These are phyloP conservation scores for Zingel zingel DNA, from an alignment of 2,113 vertebrate species.

Conservation along the genomic window DNA sequence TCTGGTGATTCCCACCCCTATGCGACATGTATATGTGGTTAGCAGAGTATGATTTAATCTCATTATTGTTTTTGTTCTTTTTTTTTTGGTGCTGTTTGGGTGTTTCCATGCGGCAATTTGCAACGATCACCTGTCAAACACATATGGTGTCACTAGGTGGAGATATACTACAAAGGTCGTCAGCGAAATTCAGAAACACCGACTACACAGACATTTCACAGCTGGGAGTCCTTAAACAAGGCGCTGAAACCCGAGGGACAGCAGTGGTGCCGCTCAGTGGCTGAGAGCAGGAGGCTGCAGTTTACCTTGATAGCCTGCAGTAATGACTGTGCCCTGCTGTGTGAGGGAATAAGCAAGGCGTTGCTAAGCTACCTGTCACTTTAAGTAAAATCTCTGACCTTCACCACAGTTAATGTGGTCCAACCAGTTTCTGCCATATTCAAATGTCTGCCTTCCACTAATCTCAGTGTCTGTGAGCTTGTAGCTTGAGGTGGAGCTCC, in stretches of 20 bases:
- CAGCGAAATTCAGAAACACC: too few relatives aligned
- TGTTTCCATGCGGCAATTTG: background rate
- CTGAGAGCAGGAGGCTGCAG: background rate
- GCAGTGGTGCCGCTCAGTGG: background rate
- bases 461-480: background rate
- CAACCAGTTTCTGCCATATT: constrained; percentile 11
- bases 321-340: background rate
- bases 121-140: background rate
- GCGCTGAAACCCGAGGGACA: background rate
- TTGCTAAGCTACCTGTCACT: background rate
- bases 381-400: constrained; percentile 11
- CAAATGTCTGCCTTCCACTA: background rate
- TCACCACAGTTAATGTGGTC: background rate
- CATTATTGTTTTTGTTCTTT: too few relatives aligned
- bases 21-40: too few relatives aligned
- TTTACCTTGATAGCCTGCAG: background rate
- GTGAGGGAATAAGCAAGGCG: background rate
- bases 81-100: too few relatives aligned
- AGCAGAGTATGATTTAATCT: too few relatives aligned
- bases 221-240: background rate
- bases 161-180: background rate
- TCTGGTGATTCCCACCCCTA: too few relatives aligned
- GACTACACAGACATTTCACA: background rate
- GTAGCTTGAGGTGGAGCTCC: background rate
- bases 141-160: background rate